Conservation (phyloP, 2,888 invertebrate species). For the Tyria jacobaeae region DNA sequence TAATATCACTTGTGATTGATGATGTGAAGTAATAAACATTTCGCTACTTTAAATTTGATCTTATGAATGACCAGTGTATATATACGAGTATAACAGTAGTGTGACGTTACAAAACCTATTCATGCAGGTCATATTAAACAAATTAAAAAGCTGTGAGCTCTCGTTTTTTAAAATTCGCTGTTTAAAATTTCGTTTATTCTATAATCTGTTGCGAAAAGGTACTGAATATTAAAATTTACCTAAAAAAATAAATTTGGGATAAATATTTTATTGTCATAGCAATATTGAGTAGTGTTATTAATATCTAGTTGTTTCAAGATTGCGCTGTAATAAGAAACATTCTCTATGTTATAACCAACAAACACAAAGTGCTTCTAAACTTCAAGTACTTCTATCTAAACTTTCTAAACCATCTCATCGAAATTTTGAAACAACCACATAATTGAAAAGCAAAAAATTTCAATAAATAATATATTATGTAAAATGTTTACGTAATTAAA, state of each 20-base stretch:
- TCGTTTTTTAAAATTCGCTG: constrained; percentile 38
- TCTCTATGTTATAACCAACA: background rate
- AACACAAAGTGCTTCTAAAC: too few species aligned
- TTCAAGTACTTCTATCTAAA: too few species aligned
- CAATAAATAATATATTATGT: constrained; percentile 14
- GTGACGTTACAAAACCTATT: background rate
- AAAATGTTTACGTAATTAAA: constrained; percentile 23
- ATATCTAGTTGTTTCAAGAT: constrained; percentile 24
- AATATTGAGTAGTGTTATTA: constrained; percentile 40
- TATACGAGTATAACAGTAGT: background rate
- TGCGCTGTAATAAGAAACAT: constrained; percentile 9
- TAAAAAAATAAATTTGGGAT: constrained; percentile 34
- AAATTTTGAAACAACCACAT: constrained; percentile 13
- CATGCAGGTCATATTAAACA: background rate
- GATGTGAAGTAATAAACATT: background rate
- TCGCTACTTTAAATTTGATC: background rate
- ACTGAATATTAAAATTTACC: constrained; percentile 33
- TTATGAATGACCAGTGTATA: background rate
- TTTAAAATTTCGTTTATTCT: constrained; percentile 32
- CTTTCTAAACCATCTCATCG: too few species aligned
- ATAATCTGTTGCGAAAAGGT: constrained; percentile 42
- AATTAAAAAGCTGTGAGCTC: background rate
- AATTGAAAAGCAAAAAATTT: constrained; percentile 9
- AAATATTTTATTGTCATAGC: constrained; percentile 49
- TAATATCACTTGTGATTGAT: background rate